phyloP scores from a whole-genome alignment of 2,797 vertebrate genomes.

The Myotis vivesi region DNA sequence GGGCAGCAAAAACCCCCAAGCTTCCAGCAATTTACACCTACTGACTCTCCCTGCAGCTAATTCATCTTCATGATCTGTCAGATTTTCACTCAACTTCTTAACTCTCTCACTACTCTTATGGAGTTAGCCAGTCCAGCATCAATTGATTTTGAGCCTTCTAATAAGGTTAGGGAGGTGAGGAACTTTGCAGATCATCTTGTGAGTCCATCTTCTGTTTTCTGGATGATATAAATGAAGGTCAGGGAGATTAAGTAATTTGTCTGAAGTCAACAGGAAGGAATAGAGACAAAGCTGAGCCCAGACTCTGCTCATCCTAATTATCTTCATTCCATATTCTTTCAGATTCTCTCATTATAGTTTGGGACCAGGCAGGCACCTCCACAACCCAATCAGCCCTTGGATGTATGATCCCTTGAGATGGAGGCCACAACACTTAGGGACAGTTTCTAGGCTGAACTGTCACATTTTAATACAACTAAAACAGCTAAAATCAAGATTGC shows the following conservation, averaged over 20 bases:
- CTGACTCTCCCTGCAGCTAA: slow-evolving; percentile 53
- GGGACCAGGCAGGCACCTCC: neutral
- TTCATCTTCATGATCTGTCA: slow-evolving; percentile 67
- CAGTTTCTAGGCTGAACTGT: neutral
- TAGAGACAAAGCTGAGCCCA: neutral
- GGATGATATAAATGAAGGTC: neutral
- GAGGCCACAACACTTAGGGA: neutral
- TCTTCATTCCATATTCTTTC: neutral
- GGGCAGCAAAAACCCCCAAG: slow-evolving; percentile 49
- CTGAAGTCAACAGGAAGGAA: slow-evolving; percentile 17
- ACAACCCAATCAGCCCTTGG: neutral
- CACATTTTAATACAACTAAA: neutral
- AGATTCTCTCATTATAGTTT: neutral
- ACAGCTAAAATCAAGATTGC: neutral
- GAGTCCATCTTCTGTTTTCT: slow-evolving; percentile 20
- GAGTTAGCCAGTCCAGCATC: slow-evolving; percentile 3
- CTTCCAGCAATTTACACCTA: slow-evolving; percentile 55
- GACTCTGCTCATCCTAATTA: neutral
- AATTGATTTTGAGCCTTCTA: neutral
- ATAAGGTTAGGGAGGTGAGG: neutral
- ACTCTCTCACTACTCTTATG: slow-evolving; percentile 15
- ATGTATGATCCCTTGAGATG: neutral
- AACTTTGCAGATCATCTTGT: neutral
- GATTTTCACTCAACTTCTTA: slow-evolving; percentile 57
- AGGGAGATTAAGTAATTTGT: slow-evolving; percentile 4